Conservation (phyloP, 2,888 invertebrate genomes). For the Leptarthrus brevirostris region DNA sequence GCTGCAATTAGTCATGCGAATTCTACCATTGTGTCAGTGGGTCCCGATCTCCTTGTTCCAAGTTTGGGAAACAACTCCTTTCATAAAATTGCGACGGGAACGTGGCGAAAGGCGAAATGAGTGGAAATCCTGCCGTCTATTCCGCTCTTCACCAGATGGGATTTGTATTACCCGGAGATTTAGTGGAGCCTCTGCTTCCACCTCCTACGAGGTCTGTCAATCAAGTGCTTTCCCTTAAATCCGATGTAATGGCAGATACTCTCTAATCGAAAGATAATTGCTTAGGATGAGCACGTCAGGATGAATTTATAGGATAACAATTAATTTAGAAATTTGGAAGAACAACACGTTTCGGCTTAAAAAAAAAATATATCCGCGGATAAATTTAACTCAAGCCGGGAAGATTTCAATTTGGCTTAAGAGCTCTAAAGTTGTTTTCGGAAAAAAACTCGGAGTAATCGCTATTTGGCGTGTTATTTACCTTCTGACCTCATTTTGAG, state of each 20-base stretch:
- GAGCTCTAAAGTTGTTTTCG: too few relatives aligned
- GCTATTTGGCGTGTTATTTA: too few relatives aligned
- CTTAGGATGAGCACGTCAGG: neutral
- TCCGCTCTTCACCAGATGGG: slow-evolving; percentile 34
- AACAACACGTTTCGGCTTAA: neutral
- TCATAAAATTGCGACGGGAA: neutral
- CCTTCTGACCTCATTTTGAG: too few relatives aligned
- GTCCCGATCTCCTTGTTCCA: neutral
- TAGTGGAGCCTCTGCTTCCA: neutral
- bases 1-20: slow-evolving; percentile 47
- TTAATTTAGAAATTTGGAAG: slow-evolving; percentile 16
- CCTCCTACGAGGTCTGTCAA: slow-evolving; percentile 39
- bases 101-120: neutral
- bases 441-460: too few relatives aligned
- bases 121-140: neutral
- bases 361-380: neutral
- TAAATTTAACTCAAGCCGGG: too few relatives aligned
- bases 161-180: slow-evolving; percentile 12
- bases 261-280: slow-evolving; percentile 45
- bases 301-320: slow-evolving; percentile 35
- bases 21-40: slow-evolving; percentile 1
- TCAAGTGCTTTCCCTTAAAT: slow-evolving; percentile 30
- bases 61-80: neutral
- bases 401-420: too few relatives aligned
- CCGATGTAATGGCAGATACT: neutral